Evolutionary conservation across 2,113 vertebrate genomes (phyloP).

Genomic region (Scytalopus superciliaris): DNA sequence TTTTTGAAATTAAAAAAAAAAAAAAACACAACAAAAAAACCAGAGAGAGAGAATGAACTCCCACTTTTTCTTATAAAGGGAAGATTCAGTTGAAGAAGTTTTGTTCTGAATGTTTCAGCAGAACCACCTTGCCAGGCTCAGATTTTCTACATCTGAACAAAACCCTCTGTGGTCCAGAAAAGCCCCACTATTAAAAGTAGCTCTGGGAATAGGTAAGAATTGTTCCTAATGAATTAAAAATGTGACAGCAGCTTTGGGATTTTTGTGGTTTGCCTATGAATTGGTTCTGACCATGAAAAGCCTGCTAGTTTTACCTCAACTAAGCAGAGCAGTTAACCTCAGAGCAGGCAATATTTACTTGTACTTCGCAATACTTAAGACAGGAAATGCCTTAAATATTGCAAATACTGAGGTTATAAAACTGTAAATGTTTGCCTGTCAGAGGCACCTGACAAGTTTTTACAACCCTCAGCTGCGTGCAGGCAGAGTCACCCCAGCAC

Average conservation of each 20-base stretch:
- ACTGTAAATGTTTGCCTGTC: conserved; percentile 35
- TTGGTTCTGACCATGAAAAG: not conserved
- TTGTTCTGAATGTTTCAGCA: not conserved
- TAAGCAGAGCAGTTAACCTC: conserved; percentile 26
- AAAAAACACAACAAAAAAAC: too few relatives aligned
- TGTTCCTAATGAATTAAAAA: conserved; percentile 39
- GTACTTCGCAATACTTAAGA: conserved; percentile 33
- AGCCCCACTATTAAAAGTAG: not conserved
- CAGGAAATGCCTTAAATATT: conserved; percentile 66
- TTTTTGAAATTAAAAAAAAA: not conserved
- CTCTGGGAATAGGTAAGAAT: not conserved
- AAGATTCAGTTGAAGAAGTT: not conserved
- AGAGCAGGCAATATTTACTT: conserved; percentile 52
- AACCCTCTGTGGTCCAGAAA: not conserved
- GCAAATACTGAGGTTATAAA: conserved; percentile 60
- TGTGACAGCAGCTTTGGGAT: conserved; percentile 31
- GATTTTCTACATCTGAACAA: not conserved
- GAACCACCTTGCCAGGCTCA: not conserved
- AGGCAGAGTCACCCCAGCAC: not conserved
- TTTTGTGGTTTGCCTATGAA: conserved; percentile 36
- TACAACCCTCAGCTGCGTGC: not conserved
- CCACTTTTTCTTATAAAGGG: not conserved
- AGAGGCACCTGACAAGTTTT: conserved; percentile 32
- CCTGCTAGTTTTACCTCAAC: conserved; percentile 1
- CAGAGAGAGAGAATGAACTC: not conserved